These are phyloP conservation scores for Philotrypesis tridentata DNA, from an alignment of 1,140 invertebrate species.

Conservation along the genomic window DNA sequence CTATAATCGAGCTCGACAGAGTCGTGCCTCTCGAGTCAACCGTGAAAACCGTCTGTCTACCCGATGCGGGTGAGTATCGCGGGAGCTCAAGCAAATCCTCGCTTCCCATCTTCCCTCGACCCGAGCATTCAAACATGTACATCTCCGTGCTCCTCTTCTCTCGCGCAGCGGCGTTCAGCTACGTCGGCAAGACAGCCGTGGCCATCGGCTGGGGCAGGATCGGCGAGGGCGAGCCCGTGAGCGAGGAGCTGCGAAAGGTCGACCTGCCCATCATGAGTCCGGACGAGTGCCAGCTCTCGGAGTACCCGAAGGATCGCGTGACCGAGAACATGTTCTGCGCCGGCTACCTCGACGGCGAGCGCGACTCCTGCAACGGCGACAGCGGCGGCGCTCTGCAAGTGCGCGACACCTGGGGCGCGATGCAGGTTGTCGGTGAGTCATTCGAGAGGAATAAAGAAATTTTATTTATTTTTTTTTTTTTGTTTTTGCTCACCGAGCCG, in stretches of 20 bases:
- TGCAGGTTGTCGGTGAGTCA: constrained; percentile 74
- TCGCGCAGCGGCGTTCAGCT: constrained; percentile 63
- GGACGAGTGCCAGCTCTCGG: constrained; percentile 75
- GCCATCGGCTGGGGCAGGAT: constrained; percentile 86
- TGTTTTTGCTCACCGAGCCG: neutral
- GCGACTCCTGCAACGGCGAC: constrained; percentile 83
- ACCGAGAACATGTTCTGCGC: constrained; percentile 88
- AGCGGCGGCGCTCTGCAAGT: constrained; percentile 76
- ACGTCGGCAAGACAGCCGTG: constrained; percentile 78
- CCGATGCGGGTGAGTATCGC: constrained; percentile 64
- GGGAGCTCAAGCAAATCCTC: too few relatives aligned
- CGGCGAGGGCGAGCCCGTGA: constrained; percentile 77
- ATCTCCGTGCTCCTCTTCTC: too few relatives aligned
- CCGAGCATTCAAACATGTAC: too few relatives aligned
- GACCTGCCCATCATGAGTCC: constrained; percentile 76
- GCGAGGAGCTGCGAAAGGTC: constrained; percentile 77
- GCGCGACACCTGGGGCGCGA: constrained; percentile 67
- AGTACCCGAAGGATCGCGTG: constrained; percentile 75
- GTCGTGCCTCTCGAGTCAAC: constrained; percentile 76
- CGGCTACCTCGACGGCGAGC: constrained; percentile 80
- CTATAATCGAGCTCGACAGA: constrained; percentile 81
- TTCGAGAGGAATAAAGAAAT: too few relatives aligned
- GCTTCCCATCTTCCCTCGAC: too few relatives aligned
- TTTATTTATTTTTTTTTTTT: neutral
- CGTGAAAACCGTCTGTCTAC: constrained; percentile 83